A percentile compares a stretch with the other conserved stretches of the same genome.
These are phyloP conservation scores for Podarcis cretensis DNA, from an alignment of 2,113 vertebrate genomes.

Conservation along the genomic window DNA sequence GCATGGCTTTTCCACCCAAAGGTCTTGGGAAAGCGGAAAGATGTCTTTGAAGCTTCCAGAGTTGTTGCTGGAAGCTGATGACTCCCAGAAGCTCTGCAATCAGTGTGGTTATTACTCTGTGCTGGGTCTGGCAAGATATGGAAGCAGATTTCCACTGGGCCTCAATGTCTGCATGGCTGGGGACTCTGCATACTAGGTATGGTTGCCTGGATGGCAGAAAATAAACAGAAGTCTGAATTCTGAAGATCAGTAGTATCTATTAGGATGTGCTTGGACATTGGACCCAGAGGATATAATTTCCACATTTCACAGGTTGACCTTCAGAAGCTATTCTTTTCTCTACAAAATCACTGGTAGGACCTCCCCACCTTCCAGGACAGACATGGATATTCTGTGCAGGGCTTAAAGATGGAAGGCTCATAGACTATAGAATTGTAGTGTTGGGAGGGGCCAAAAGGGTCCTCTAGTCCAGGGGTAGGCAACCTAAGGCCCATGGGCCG, in stretches of 20 bases:
- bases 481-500: no score
- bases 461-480: no score
- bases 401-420: not conserved
- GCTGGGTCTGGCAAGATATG: not conserved
- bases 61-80: not conserved
- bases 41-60: not conserved
- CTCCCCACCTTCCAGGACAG: not conserved
- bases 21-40: not conserved
- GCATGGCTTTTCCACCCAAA: not conserved
- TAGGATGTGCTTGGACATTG: not conserved
- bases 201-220: not conserved
- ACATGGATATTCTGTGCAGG: not conserved
- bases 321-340: not conserved
- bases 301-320: not conserved
- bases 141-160: not conserved
- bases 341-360: not conserved
- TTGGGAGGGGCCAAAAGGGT: no score
- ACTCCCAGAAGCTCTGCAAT: not conserved
- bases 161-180: not conserved
- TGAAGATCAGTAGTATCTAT: not conserved
- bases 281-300: not conserved
- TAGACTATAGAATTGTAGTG: no score
- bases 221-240: not conserved
- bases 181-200: not conserved
- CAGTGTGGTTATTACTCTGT: not conserved